A percentile compares a stretch with the other conserved stretches of the same genome.
Conservation (phyloP, 2,888 invertebrate species). For the Lydus trimaculatus region DNA sequence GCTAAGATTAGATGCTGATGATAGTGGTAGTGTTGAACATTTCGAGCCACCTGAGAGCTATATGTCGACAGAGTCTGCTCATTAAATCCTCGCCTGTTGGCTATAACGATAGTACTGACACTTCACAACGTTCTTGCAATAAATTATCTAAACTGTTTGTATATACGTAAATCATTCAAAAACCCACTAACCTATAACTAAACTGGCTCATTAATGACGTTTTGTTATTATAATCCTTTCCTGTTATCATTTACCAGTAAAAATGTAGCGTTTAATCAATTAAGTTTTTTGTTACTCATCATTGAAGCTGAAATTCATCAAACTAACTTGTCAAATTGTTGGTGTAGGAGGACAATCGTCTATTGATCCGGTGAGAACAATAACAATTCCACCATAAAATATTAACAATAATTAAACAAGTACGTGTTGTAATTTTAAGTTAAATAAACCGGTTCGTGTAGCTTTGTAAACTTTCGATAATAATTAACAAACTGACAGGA, state of each 20-base stretch:
- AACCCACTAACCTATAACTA: not conserved
- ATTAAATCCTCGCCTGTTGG: conserved; percentile 2
- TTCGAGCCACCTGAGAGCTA: conserved; percentile 1
- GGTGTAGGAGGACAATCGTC: not conserved
- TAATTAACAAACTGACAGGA: no score
- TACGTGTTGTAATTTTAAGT: no score
- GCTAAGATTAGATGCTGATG: not conserved
- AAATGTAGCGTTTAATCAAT: not conserved
- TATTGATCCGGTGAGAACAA: not conserved
- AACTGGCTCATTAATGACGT: not conserved
- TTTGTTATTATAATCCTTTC: not conserved
- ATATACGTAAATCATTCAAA: not conserved
- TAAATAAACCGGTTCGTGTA: no score
- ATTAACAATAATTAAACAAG: not conserved
- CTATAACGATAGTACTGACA: not conserved
- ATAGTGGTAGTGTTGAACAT: not conserved
- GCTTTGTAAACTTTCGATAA: no score
- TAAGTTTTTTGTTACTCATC: not conserved
- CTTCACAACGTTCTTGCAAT: not conserved
- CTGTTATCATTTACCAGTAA: not conserved
- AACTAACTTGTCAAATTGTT: not conserved
- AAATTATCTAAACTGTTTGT: not conserved
- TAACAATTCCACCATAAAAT: no score
- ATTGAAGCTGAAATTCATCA: not conserved
- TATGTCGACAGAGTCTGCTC: not conserved